Percentiles rank a stretch among this genome's conserved stretches.
These are phyloP conservation scores for Anthopleura xanthogrammica DNA, from an alignment of 92 coral and sea anemone species.

Conservation along the genomic window DNA sequence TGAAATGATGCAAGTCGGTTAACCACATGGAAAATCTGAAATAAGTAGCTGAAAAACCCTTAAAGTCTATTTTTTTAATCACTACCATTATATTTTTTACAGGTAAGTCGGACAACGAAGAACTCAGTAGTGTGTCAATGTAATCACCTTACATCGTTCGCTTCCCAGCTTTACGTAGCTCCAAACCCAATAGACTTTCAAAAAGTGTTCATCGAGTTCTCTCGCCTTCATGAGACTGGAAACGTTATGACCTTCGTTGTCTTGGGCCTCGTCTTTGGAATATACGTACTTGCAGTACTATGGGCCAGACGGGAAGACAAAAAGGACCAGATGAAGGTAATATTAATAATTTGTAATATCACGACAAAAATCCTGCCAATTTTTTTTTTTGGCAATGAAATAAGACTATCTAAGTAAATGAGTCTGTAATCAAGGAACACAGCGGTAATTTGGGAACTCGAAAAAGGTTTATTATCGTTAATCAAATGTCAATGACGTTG, in stretches of 20 bases:
- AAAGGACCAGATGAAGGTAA: slow-evolving; percentile 54
- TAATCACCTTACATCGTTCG: slow-evolving; percentile 69
- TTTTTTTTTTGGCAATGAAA: too few relatives aligned
- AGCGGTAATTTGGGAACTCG: too few relatives aligned
- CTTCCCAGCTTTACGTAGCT: slow-evolving; percentile 66
- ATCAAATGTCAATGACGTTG: too few relatives aligned
- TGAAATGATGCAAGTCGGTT: too few relatives aligned
- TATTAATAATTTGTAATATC: background rate
- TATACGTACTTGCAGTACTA: slow-evolving; percentile 46
- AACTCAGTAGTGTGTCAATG: slow-evolving; percentile 47
- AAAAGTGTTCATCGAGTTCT: slow-evolving; percentile 43
- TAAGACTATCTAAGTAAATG: too few relatives aligned
- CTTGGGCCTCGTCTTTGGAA: slow-evolving; percentile 47
- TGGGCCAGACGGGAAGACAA: slow-evolving; percentile 76
- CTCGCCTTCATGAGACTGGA: slow-evolving; percentile 61
- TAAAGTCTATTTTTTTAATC: too few relatives aligned
- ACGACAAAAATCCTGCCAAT: too few relatives aligned
- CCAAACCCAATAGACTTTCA: slow-evolving; percentile 78
- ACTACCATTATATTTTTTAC: background rate
- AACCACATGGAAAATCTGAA: too few relatives aligned
- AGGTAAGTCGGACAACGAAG: slow-evolving; percentile 50
- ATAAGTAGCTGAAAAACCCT: too few relatives aligned
- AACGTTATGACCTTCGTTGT: slow-evolving; percentile 62
- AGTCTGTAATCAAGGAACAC: too few relatives aligned
- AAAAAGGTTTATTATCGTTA: too few relatives aligned